Conservation (phyloP, 2,797 vertebrate genomes). For the Crocodylus rhombifer region DNA sequence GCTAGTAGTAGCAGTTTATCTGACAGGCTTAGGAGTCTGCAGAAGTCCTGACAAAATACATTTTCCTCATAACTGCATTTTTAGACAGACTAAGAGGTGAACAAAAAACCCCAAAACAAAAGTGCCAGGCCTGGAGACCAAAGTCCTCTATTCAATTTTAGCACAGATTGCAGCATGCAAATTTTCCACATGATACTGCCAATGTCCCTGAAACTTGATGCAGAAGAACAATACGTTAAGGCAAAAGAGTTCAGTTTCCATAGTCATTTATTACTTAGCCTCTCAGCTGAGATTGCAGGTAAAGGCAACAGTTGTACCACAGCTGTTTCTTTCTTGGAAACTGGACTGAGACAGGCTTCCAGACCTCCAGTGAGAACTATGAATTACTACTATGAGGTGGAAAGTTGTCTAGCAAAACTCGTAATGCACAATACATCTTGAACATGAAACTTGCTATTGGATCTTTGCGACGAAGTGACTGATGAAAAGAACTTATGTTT, state of each 20-base stretch:
- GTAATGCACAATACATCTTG: too few relatives aligned
- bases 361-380: accelerated
- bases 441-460: too few relatives aligned
- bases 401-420: too few relatives aligned
- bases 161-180: not conserved
- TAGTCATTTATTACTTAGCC: not conserved
- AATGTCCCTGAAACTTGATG: not conserved
- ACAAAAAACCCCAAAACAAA: not conserved
- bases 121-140: not conserved
- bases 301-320: accelerated
- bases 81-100: not conserved
- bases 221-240: not conserved
- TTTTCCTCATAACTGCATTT: not conserved
- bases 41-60: not conserved
- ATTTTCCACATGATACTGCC: not conserved
- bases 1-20: not conserved
- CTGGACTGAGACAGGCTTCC: accelerated
- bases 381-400: too few relatives aligned
- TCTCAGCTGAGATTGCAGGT: not conserved
- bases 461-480: too few relatives aligned
- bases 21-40: not conserved
- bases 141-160: not conserved
- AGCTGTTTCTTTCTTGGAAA: not conserved
- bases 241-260: not conserved
- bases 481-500: too few relatives aligned